Conservation (phyloP, 2,888 invertebrate genomes). For the Actias luna region DNA sequence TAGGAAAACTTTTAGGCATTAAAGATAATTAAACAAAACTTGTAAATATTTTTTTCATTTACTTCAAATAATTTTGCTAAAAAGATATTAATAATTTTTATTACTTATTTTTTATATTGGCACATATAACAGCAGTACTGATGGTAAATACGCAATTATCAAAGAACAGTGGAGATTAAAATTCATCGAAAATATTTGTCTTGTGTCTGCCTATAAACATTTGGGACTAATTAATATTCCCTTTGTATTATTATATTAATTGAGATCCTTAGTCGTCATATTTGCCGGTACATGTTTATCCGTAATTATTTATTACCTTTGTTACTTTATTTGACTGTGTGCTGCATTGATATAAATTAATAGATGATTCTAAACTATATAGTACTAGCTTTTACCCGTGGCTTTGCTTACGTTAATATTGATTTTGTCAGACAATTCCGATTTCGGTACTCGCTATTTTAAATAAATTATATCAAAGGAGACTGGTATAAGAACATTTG, state of each 20-base stretch:
- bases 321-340: neutral
- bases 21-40: neutral
- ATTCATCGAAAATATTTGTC: neutral
- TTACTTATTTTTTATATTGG: neutral
- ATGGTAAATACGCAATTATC: neutral
- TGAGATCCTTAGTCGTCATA: neutral
- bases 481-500: too few relatives aligned
- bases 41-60: neutral
- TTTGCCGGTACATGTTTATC: neutral
- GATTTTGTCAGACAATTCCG: too few relatives aligned
- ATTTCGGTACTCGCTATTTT: too few relatives aligned
- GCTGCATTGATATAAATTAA: neutral
- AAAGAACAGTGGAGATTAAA: neutral
- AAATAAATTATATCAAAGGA: too few relatives aligned
- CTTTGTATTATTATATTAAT: neutral
- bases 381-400: too few relatives aligned
- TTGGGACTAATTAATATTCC: neutral
- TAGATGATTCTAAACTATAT: neutral
- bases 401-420: too few relatives aligned
- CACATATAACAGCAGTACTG: neutral
- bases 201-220: too few relatives aligned
- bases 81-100: neutral
- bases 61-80: neutral
- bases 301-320: neutral
- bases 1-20: too few relatives aligned